Conservation (phyloP, 2,888 invertebrate genomes). For the Drosophila yooni region DNA sequence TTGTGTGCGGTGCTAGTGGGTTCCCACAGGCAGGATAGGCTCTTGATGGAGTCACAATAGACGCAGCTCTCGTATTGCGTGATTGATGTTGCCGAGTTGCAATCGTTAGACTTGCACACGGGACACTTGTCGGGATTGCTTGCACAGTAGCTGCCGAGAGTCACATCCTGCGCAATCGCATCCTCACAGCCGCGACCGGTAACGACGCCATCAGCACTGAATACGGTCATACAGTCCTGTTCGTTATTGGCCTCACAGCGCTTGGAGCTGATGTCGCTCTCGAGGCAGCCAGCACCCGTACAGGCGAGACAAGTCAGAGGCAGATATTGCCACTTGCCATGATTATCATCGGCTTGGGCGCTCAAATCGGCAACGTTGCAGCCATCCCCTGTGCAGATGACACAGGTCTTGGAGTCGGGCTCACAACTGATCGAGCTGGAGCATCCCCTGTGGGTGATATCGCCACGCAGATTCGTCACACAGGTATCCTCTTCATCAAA, state of each 20-base stretch:
- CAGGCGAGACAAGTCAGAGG: conserved; percentile 79
- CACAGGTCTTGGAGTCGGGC: conserved; percentile 63
- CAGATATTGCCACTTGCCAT: conserved; percentile 83
- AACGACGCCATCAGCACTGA: conserved; percentile 63
- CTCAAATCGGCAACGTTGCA: conserved; percentile 77
- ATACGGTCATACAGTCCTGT: conserved; percentile 82
- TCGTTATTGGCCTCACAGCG: conserved; percentile 78
- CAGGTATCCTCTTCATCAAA: conserved; percentile 73
- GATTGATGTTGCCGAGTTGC: conserved; percentile 70
- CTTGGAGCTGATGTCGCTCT: conserved; percentile 2
- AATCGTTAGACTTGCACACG: conserved; percentile 82
- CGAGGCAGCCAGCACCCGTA: conserved; percentile 59
- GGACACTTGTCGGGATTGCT: conserved; percentile 65
- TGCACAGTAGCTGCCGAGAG: conserved; percentile 58
- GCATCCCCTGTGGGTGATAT: conserved; percentile 76
- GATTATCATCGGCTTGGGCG: conserved; percentile 70
- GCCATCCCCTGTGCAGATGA: conserved; percentile 66
- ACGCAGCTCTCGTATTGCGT: conserved; percentile 74
- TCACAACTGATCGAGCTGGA: conserved; percentile 72
- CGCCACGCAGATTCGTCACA: conserved; percentile 70
- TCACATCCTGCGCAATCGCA: conserved; percentile 46
- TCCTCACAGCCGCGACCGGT: conserved; percentile 79
- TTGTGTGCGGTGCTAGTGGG: conserved; percentile 50
- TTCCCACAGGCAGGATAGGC: conserved; percentile 67
- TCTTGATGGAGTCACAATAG: conserved; percentile 77